Percentiles rank a stretch among this genome's conserved stretches.
Conservation (phyloP, 2,797 vertebrate genomes). For the Tadarida brasiliensis region DNA sequence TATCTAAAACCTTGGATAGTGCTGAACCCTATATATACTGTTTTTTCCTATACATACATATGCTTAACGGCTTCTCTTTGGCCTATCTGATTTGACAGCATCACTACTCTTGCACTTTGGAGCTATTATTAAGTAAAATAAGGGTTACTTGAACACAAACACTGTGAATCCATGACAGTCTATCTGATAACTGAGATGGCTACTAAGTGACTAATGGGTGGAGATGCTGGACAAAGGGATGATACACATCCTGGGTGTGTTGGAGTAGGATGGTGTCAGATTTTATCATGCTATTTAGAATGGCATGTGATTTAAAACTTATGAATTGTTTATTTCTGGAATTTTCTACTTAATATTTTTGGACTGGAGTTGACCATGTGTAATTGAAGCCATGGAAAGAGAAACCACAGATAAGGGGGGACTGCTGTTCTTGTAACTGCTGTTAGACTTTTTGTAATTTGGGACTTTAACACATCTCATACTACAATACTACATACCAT, state of each 20-base stretch:
- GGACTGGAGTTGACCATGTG: background rate
- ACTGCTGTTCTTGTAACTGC: slow-evolving; percentile 33
- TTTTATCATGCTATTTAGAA: background rate
- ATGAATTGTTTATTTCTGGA: background rate
- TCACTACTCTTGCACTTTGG: background rate
- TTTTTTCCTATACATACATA: background rate
- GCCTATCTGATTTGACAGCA: background rate
- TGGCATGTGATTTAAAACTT: background rate
- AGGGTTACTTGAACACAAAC: background rate
- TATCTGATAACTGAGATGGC: background rate
- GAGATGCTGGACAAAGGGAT: background rate
- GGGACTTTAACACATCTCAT: background rate
- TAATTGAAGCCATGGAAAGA: background rate
- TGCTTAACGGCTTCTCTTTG: background rate
- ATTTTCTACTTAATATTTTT: background rate
- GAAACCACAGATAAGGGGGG: background rate
- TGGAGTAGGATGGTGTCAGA: background rate
- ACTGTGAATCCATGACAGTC: background rate
- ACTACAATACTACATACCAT: background rate
- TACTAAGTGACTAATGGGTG: background rate
- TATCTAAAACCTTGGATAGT: background rate
- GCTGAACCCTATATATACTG: background rate
- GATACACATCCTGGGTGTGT: background rate
- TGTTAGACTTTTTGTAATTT: slow-evolving; percentile 46
- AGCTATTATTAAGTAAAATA: background rate